Base-by-base conservation (phyloP, 2,797 vertebrate genomes). In the Onychomys arenicola region DNA sequence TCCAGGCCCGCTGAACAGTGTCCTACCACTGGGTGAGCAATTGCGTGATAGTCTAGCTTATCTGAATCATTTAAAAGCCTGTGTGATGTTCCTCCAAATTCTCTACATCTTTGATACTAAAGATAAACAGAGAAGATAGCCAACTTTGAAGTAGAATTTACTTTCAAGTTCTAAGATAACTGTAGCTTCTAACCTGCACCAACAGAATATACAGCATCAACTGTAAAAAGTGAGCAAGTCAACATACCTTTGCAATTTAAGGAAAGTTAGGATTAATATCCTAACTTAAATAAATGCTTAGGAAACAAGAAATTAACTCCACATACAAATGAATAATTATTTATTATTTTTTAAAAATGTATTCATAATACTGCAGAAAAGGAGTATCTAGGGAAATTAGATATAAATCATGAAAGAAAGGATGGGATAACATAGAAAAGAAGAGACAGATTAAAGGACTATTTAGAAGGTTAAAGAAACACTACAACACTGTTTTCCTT, bases 71-170 rank as follows among this genome's bases (percentile, higher is more conserved):
- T 96, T 78, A 89, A 86, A 94, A 93, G 91, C 75, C 17, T 73
- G 52, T 97, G 69, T 93, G 93, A 96, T 96, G 71, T 95, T 82
- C 93, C 63, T 95, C 86, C 93, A 94, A 97, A 92, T 95, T 92
- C 63, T 92, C 80, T 93, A 25, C 57, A 81, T 93, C 88, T 97
- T 95, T 92, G 95, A 80, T 83, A 95, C 46, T 57, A 82, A 94
- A 97, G 91, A 96, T 87, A 96, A 94, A 94, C 95, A 95, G 87
- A 88, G 27, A 92, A 94, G 85, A 92, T 81, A 80, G 23, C 27
- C 91, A 93, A 61, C 40, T 93, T 83, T 55, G 34, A 82, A 93
- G 92, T 71, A 93, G 73, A 63, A 94, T 61, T 94, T 96, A 46
- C 82, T 98, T 96, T 97, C 80, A 96, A 75, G 76, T 90, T 95